Base-by-base conservation (phyloP, 1,140 invertebrate species). In the Eriocheir sinensis region DNA sequence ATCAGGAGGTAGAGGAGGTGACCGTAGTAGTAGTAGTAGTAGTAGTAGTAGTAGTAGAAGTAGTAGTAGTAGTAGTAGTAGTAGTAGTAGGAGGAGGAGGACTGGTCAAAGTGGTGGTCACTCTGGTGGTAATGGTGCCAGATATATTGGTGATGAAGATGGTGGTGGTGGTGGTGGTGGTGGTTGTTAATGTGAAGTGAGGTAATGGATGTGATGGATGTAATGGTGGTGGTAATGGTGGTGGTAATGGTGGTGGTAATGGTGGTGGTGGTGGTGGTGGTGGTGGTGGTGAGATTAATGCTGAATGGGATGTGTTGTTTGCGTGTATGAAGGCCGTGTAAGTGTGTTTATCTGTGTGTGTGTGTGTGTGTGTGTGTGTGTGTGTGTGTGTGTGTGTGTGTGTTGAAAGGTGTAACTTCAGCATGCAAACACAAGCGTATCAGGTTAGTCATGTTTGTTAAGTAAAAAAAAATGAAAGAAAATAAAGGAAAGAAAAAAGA, bases 31-130 rank as follows among this genome's bases (percentile, higher is more conserved):
- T 0, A 1, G 0, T 83, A 83, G 80, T 83, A n/a, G 60, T 72
- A n/a, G 60, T 72, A 1, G 80, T 83, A 36, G 80, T 30, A 36
- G 80, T 83, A 30, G 80, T 36, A 83, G 80, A 15, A 83, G 80
- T 83, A 83, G 80, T 83, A 83, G 80, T 83, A 36, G 80, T 83
- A 38, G 80, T 83, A 83, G n/a, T 83, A 36, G 80, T 83, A 83
- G 80, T 36, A 83, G 80, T 83, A n/a, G 34, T 83, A 83, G 80
- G 17, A 30, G 21, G 2, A 53, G 48, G 4, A 48, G 44, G 15
- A 48, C 44, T 81, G 80, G n/a, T 83, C 15, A n/a, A 21, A n/a
- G 81, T 83, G 81, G 2, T 83, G 81, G 81, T 83, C 15, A 38
- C 30, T 12, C 12, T 83, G 81, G n/a, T 83, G 1, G 3, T 83